Evolutionary conservation across 2,888 invertebrate genomes (phyloP).

Genomic region (Cataglyphis livida): DNA sequence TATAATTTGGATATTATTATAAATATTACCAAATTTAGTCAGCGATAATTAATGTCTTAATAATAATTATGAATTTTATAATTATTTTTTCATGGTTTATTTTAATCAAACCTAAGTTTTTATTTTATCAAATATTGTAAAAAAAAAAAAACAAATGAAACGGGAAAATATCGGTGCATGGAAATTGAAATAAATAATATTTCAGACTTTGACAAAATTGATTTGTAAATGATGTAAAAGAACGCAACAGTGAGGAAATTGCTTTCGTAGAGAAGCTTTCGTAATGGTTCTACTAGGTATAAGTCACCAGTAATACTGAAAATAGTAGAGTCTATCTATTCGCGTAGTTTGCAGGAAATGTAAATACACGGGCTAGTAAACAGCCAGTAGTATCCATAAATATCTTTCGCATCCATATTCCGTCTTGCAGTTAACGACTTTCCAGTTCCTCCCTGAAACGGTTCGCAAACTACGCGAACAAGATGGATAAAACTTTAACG

Average conservation of each 20-base stretch:
- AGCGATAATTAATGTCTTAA: background rate
- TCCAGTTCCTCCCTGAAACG: conserved; percentile 36
- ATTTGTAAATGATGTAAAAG: conserved; percentile 19
- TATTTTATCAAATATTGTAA: background rate
- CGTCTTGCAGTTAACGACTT: conserved; percentile 40
- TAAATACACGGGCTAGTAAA: conserved; percentile 40
- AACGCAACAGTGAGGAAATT: conserved; percentile 12
- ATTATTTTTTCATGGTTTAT: background rate
- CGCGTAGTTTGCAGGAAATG: conserved; percentile 40
- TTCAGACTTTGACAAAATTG: background rate
- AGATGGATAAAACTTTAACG: conserved; percentile 9
- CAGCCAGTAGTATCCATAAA: conserved; percentile 36
- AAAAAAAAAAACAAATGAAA: background rate
- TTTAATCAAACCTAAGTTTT: background rate
- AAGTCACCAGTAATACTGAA: conserved; percentile 31
- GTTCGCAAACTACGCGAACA: background rate
- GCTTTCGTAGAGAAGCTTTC: conserved; percentile 13
- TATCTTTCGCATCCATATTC: conserved; percentile 28
- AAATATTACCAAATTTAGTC: background rate
- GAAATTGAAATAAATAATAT: background rate
- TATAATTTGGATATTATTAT: background rate
- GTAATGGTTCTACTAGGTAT: conserved; percentile 1
- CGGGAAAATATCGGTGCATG: background rate
- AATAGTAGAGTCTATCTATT: conserved; percentile 29
- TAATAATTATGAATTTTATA: background rate